Evolutionary conservation across 1,140 invertebrate species (phyloP), one percentile per base, ranked within the genome.

Genomic region (Ctenoplectra terminalis): DNA sequence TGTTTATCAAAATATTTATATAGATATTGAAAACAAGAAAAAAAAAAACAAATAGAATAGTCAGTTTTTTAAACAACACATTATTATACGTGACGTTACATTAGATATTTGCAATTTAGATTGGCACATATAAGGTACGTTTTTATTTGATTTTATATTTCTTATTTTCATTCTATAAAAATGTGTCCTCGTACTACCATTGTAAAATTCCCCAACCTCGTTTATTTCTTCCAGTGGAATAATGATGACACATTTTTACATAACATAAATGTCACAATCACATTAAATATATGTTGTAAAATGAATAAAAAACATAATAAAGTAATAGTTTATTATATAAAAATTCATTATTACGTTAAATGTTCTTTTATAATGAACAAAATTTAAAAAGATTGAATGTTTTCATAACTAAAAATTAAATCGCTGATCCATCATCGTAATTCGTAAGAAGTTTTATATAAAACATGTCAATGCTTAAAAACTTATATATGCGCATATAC

Each of bases 401-500:
- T 71, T 52, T 63, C n/a, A 54, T 58, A 67, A 75, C 20, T 29
- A 48, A 46, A 83, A 37, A 43, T 60, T 31, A 61, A 17, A 1
- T 54, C 13, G 8, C 76, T 78, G 58, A 69, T 63, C 48, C 54
- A 75, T 37, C 56, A 86, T 70, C 60, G 71, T 67, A 73, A 84
- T 89, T 89, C 77, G 86, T 82, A 69, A 81, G 46, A 87, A 82
- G 63, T 73, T 75, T 88, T 52, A 82, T 77, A 87, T 52, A 75
- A 56, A 87, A 82, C n/a, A n/a, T 85, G 67, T 86, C 79, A 88
- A 89, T 86, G 83, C 85, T 88, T 84, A 89, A 92, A 85, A 87
- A 72, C 88, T 87, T 86, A 77, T 76, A 75, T 86, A 91, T 91
- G 78, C 89, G 91, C 87, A 92, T 84, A 67, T 87, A 85, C 73